phyloP scores from a whole-genome alignment of 2,797 vertebrate species.

The Bovichtus variegatus region DNA sequence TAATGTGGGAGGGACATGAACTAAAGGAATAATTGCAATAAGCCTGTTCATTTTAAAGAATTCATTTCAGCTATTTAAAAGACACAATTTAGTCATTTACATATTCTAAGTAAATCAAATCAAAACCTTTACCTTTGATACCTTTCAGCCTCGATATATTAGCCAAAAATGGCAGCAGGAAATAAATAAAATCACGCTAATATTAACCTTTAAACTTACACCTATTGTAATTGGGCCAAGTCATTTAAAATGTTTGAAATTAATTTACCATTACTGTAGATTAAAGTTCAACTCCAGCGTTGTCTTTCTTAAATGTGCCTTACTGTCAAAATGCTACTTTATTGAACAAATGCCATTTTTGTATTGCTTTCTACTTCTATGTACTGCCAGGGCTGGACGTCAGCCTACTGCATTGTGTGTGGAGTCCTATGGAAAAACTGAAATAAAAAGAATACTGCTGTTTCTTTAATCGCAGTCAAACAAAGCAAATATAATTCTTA shows the following conservation, averaged over 20 bases:
- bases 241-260: conserved; percentile 43
- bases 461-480: conserved; percentile 13
- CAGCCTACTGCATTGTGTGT: conserved; percentile 9
- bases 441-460: conserved; percentile 16
- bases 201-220: conserved; percentile 27
- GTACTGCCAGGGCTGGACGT: background rate
- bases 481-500: conserved; percentile 5
- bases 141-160: background rate
- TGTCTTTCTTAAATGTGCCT: background rate
- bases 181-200: background rate
- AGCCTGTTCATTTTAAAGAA: background rate
- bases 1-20: background rate
- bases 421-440: background rate
- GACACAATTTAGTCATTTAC: background rate
- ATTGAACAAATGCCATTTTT: conserved; percentile 13
- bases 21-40: background rate
- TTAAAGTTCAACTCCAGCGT: background rate
- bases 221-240: conserved; percentile 25
- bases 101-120: background rate
- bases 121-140: background rate
- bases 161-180: conserved; percentile 41
- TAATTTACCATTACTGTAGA: background rate
- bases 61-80: background rate
- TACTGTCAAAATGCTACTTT: conserved; percentile 27
- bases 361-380: conserved; percentile 40